Conservation (phyloP, 2,113 vertebrate species). For the Hemicordylus capensis region DNA sequence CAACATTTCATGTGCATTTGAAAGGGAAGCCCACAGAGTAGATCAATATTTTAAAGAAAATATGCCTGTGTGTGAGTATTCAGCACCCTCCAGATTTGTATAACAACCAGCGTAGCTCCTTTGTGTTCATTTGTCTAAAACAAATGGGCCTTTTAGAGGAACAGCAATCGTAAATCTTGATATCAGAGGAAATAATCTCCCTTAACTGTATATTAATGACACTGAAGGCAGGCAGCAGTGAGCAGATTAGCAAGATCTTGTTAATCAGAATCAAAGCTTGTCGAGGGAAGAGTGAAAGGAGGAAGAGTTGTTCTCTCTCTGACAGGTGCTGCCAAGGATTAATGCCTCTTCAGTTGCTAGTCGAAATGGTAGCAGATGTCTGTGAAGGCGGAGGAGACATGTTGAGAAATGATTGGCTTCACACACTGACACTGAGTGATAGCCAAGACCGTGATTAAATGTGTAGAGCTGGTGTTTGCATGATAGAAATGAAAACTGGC, state of each 20-base stretch:
- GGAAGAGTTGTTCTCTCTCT: background rate
- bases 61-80: background rate
- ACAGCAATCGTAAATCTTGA: slow-evolving; percentile 25
- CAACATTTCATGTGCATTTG: background rate
- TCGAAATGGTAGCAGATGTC: slow-evolving; percentile 16
- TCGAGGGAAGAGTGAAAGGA: background rate
- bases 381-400: slow-evolving; percentile 1
- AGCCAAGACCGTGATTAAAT: slow-evolving; percentile 9
- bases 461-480: background rate
- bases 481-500: background rate
- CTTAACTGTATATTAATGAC: slow-evolving; percentile 31
- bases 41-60: background rate
- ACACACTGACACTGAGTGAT: slow-evolving; percentile 6
- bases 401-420: background rate
- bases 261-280: slow-evolving; percentile 22
- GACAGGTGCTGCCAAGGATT: background rate
- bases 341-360: background rate
- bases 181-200: slow-evolving; percentile 52
- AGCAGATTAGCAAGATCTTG: slow-evolving; percentile 3
- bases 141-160: background rate
- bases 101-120: fast-evolving
- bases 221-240: slow-evolving; percentile 27
- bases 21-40: background rate
- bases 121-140: background rate
- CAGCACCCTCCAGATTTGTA: background rate